Evolutionary conservation across 1,140 invertebrate genomes (phyloP), one percentile per base, ranked within the genome.

Genomic region (Lordiphosa clarofinis): DNA sequence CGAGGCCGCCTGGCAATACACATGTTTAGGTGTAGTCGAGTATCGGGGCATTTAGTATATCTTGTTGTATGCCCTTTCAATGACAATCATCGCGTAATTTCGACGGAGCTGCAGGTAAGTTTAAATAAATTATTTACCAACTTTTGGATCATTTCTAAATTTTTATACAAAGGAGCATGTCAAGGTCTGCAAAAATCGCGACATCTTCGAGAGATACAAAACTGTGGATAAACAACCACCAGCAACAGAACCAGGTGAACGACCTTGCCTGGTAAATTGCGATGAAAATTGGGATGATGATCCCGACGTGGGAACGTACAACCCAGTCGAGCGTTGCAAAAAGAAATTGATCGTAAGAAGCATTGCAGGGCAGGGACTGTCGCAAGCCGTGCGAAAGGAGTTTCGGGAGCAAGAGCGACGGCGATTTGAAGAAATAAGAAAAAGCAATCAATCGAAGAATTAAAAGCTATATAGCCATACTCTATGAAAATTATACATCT

Each of bases 281-380:
- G 54, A 64, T 1, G 65, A 67, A 0, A 28, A 63, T 6, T 63
- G 64, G 64, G 64, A 63, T 5, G 12, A 48, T 0, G 59, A 48
- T 1, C 64, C 59, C 0, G 42, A 63, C 15, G 59, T 33, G 0
- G 11, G 37, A 24, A 36, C 42, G 2, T 67, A 67, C n/a, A 24
- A 67, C 13, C 64, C 64, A 2, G 2, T 2, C 0, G n/a, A 11
- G 0, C 35, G 64, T 19, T 68, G 65, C 9, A 13, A 54, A 15
- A 10, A 58, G 0, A 64, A 64, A 21, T 11, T 46, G 4, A n/a
- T 68, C 4, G 31, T 58, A 6, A 28, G 24, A 28, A 28, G 4
- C 24, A 48, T 60, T 28, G 36, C 8, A 35, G 3, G 3, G 4
- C n/a, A 47, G 0, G 66, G 61, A 4, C 12, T 50, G 0, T 55